Evolutionary conservation across 2,888 invertebrate species (phyloP).

Genomic region (Microplitis deprimator): DNA sequence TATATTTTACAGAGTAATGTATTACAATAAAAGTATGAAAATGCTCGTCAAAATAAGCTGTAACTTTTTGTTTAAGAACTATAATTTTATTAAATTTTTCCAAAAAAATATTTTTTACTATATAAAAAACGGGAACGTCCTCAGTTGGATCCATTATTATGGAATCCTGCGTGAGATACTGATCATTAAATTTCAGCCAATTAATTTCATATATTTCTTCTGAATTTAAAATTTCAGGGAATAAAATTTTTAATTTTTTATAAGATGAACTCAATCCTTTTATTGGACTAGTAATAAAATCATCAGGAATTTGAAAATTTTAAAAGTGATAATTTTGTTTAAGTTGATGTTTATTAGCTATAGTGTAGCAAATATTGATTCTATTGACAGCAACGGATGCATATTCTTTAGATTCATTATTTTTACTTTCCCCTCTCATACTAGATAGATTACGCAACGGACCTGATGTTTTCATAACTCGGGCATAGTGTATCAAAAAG

Average conservation of each 20-base stretch:
- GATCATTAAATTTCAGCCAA: slow-evolving; percentile 9
- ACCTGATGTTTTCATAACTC: slow-evolving; percentile 39
- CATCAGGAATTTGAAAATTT: neutral
- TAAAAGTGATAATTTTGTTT: slow-evolving; percentile 35
- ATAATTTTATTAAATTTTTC: neutral
- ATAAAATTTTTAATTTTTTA: neutral
- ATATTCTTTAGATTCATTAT: slow-evolving; percentile 36
- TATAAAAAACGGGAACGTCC: neutral
- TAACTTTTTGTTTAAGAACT: neutral
- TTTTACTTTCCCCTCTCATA: slow-evolving; percentile 45
- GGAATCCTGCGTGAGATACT: neutral
- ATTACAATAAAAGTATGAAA: neutral
- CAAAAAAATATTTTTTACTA: neutral
- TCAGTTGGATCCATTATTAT: slow-evolving; percentile 3
- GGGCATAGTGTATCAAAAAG: slow-evolving; percentile 42
- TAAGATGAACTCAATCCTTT: neutral
- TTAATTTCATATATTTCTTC: neutral
- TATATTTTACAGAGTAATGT: neutral
- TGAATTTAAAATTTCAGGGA: neutral
- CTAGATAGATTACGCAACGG: slow-evolving; percentile 39
- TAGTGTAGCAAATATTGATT: slow-evolving; percentile 41
- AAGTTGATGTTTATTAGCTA: slow-evolving; percentile 38
- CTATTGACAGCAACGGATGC: slow-evolving; percentile 32
- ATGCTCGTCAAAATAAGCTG: neutral
- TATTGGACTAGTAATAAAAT: slow-evolving; percentile 5